A percentile compares a stretch with the other conserved stretches of the same genome.
These are phyloP conservation scores for Piprites chloris DNA, from an alignment of 2,113 vertebrate species.

Conservation along the genomic window DNA sequence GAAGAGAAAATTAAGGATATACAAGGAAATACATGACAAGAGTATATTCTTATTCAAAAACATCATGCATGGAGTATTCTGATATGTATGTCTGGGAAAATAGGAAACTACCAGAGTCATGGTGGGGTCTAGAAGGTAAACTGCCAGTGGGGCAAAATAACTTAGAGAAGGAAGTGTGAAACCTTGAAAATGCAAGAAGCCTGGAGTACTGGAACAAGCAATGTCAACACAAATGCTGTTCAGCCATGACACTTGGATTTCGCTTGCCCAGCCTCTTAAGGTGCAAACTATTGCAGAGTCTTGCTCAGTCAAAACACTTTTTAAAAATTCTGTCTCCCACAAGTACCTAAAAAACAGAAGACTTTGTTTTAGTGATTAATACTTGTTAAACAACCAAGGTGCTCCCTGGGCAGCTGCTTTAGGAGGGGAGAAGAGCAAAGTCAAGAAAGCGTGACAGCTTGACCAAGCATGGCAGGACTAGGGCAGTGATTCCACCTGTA, in stretches of 20 bases:
- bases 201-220: not conserved
- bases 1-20: not conserved
- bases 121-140: not conserved
- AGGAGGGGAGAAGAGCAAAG: not conserved
- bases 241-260: not conserved
- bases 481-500: not conserved
- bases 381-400: not conserved
- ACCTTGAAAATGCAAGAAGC: not conserved
- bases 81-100: not conserved
- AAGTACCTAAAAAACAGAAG: not conserved
- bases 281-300: not conserved
- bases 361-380: not conserved
- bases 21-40: not conserved
- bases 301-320: rapidly evolving
- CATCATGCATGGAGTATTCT: rapidly evolving
- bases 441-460: not conserved
- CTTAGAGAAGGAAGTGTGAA: not conserved
- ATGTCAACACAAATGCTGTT: not conserved
- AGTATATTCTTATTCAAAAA: not conserved
- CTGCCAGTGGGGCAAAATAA: not conserved
- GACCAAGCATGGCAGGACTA: not conserved
- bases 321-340: not conserved
- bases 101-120: not conserved
- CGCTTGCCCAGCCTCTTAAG: not conserved
- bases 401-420: not conserved